phyloP scores from a whole-genome alignment of 2,888 invertebrate species.

The Buathra laborator region DNA sequence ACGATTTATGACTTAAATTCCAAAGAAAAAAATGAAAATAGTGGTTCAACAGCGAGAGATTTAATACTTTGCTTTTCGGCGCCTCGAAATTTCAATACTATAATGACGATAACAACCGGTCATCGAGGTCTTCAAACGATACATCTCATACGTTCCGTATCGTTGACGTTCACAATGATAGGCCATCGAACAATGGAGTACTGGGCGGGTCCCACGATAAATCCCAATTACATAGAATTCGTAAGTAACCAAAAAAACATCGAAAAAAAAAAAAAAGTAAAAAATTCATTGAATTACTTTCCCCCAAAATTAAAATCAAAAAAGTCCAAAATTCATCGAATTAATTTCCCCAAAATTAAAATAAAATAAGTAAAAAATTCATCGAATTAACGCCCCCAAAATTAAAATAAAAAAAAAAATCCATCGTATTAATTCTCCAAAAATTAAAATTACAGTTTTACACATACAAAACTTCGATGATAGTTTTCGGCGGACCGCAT shows the following conservation, averaged over 20 bases:
- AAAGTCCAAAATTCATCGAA: too few relatives aligned
- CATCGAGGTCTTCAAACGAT: conserved; percentile 78
- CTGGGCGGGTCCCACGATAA: conserved; percentile 70
- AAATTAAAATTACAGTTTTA: conserved; percentile 62
- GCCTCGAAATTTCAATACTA: conserved; percentile 73
- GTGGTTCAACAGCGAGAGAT: conserved; percentile 47
- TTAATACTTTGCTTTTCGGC: conserved; percentile 78
- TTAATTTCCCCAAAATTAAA: neutral
- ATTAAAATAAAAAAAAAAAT: neutral
- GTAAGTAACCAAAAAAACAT: conserved; percentile 61
- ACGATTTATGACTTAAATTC: conserved; percentile 69
- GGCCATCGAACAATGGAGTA: conserved; percentile 76
- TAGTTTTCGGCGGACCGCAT: conserved; percentile 73
- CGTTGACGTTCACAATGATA: conserved; percentile 70
- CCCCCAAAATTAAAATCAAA: too few relatives aligned
- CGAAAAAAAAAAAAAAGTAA: too few relatives aligned
- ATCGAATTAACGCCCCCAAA: too few relatives aligned
- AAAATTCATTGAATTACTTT: too few relatives aligned
- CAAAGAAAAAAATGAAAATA: conserved; percentile 26
- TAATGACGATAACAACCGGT: conserved; percentile 69
- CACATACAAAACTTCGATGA: conserved; percentile 51
- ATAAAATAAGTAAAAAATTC: neutral
- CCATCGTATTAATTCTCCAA: neutral
- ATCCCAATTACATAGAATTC: conserved; percentile 72
- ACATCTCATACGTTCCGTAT: conserved; percentile 74